Percentiles rank a stretch among this genome's conserved stretches.
These are phyloP conservation scores for Atlantisia rogersi DNA, from an alignment of 2,113 vertebrate genomes.

Conservation along the genomic window DNA sequence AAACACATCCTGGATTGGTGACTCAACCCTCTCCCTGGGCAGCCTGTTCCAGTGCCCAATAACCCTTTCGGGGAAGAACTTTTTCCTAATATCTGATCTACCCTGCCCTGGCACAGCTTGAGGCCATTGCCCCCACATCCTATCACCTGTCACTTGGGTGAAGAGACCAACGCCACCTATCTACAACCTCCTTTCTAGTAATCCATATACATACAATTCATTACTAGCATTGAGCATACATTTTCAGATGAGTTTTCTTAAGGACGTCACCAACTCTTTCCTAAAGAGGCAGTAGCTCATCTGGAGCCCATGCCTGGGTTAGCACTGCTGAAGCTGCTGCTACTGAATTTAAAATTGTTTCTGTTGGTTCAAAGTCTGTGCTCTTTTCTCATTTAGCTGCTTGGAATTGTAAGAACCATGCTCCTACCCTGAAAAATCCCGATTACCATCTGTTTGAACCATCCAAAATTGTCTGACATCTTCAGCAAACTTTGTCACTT, in stretches of 20 bases:
- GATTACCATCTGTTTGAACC: not conserved
- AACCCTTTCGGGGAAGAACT: too few relatives aligned
- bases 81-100: too few relatives aligned
- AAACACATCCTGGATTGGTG: too few relatives aligned
- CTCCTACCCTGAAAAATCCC: not conserved
- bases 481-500: not conserved
- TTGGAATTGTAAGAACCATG: not conserved
- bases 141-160: too few relatives aligned
- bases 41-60: too few relatives aligned
- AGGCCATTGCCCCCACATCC: too few relatives aligned
- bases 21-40: too few relatives aligned
- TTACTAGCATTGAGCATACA: not conserved
- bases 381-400: not conserved
- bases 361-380: not conserved
- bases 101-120: too few relatives aligned
- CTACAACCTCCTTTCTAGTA: too few relatives aligned
- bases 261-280: not conserved
- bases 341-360: not conserved
- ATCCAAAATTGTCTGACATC: not conserved
- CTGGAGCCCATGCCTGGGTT: not conserved
- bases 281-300: not conserved
- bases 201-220: not conserved
- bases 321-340: not conserved
- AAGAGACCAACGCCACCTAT: too few relatives aligned
- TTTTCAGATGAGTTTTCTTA: not conserved